Base-by-base conservation (phyloP, 2,797 vertebrate genomes). In the Chromis chromis region DNA sequence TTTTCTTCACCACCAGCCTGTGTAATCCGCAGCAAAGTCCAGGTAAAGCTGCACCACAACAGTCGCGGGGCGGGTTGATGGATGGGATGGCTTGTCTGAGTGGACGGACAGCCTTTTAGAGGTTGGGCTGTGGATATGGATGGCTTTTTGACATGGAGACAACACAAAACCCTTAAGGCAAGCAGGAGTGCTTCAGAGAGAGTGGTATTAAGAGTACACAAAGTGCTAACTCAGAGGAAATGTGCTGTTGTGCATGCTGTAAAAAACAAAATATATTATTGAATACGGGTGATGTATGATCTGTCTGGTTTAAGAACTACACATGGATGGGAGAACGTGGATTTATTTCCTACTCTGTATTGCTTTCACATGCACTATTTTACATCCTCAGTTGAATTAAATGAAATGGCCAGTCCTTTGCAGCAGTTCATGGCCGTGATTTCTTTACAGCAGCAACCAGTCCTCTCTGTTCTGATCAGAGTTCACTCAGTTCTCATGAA, bases 401-500 rank as follows among this genome's bases (percentile, higher is more conserved):
- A 82, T 60, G 1, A 58, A 77, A 64, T 2, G 6, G n/a, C 27
- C 17, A 0, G 22, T 24, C 59, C 75, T 65, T 66, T 54, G 54
- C 70, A 56, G 64, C 48, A 6, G 59, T 13, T 57, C 25, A 3
- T 0, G 6, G 55, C 55, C 9, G 1, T 21, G 3, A 52, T 62
- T 42, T 16, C 21, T 22, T 36, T 27, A 10, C 0, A 27, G 27
- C 48, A 36, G 3, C 8, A 48, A 21, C 19, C 49, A 22, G 19
- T 13, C 49, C 21, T 10, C 9, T 65, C 33, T 16, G 63, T 69
- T 64, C 79, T 8, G 42, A 44, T 44, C 42, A 44, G 66, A 84
- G 86, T 87, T 86, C 83, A 90, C 65, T 58, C 25, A 1, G 70
- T 88, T 87, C 84, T 83, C 86, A 79, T 62, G 70, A 71, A 84